Base-by-base conservation (phyloP, 2,888 invertebrate genomes). In the Julus scandinavius region DNA sequence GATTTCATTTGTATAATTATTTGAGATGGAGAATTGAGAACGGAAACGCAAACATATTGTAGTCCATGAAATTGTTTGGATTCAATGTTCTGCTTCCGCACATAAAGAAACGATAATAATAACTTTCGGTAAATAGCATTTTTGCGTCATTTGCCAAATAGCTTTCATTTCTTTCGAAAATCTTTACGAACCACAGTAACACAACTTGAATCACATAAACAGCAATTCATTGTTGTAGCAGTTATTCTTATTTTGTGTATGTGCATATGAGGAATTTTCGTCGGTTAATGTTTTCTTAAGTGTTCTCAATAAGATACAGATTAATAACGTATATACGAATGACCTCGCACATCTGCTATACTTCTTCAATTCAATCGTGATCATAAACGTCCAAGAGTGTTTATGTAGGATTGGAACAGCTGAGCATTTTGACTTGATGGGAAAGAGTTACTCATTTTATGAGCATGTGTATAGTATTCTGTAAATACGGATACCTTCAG, bases 1-100 rank as follows among this genome's bases (percentile, higher is more conserved):
- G 80, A 80, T 80, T 80, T 80, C 80, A 80, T 80, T 80, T 80
- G 80, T 80, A 38, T 80, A 80, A 80, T 80, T 80, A 80, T 80
- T 80, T 11, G 80, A 80, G 80, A 80, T 38, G 38, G 29, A 9
- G 80, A 29, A 80, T 38, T 80, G 80, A 11, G 80, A 80, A 80
- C 80, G 80, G 80, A 80, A 80, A 80, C 38, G 80, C 15, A 80
- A 80, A 80, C 72, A 72, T 80, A 45, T 29, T 80, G 17, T 20
- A 38, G 80, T 20, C 80, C 80, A 5, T 80, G 80, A 13, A 38
- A 38, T 80, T 80, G 80, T 80, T 80, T 80, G 80, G 80, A 11
- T 80, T 80, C 80, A 29, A 13, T 11, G 20, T 80, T 38, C 20
- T 13, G 29, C 0, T 4, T 38, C 29, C 29, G 38, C 29, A 80